Base-by-base conservation (phyloP, 2,888 invertebrate genomes). In the Nemoura dubitans region DNA sequence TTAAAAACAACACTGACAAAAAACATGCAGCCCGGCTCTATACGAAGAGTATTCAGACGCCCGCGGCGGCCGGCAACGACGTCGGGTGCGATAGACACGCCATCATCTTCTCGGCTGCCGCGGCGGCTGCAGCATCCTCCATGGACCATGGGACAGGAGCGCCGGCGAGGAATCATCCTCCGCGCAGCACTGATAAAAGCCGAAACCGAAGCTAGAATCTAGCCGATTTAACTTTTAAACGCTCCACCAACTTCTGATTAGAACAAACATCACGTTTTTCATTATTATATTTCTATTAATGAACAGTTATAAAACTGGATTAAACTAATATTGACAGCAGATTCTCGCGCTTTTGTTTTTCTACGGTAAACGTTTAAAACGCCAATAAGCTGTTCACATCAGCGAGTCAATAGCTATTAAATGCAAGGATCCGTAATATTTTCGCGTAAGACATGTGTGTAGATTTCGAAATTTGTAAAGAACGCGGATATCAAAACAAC, bases 261-360 rank as follows among this genome's bases (percentile, higher is more conserved):
- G 59, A 84, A 10, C 84, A 84, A 84, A 84, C 76, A 84, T 84
- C 84, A 84, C 84, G 84, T 84, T 76, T 84, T 59, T 21, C 27
- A 84, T 84, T 84, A 59, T 28, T 30, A 78, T 83, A 84, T 84
- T 84, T 84, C 84, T 27, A 84, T 83, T 83, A 84, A 84, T 76
- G 26, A n/a, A 84, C 84, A 59, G 84, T 84, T 84, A 84, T 25
- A 42, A 28, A 59, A 59, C 59, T 59, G 59, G 59, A 59, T 59
- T 59, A 59, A 10, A 59, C 59, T 59, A 21, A 59, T 59, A 59
- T 59, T 59, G 59, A 59, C 59, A 59, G 59, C 14, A 59, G 59
- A 59, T 59, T 59, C 59, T 59, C 59, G 59, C 59, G 59, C 59
- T 21, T 59, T 59, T 59, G 59, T 59, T 59, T 59, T 59, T 59